phyloP scores from a whole-genome alignment of 2,888 invertebrate species.

The Globia sparganii region DNA sequence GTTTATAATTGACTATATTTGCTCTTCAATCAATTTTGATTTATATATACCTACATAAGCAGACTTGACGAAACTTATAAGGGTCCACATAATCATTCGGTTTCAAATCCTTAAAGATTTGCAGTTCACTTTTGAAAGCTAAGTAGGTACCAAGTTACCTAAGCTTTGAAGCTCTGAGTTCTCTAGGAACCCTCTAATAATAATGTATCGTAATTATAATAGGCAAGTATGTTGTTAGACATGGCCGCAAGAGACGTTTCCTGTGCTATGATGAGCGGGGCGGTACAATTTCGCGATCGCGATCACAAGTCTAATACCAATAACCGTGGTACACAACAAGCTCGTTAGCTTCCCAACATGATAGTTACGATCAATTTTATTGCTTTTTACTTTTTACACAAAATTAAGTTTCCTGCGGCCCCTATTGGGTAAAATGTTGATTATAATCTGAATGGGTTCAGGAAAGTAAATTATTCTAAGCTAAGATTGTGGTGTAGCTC shows the following conservation, averaged over 20 bases:
- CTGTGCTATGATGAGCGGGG: conserved; percentile 55
- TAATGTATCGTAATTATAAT: conserved; percentile 62
- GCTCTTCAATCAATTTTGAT: background rate
- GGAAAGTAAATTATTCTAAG: conserved; percentile 74
- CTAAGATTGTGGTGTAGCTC: conserved; percentile 67
- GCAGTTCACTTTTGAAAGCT: conserved; percentile 3
- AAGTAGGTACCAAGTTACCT: background rate
- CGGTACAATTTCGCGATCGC: conserved; percentile 70
- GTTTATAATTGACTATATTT: background rate
- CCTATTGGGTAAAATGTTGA: conserved; percentile 78
- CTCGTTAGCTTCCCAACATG: conserved; percentile 83
- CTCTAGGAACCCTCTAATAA: conserved; percentile 32
- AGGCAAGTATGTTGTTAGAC: conserved; percentile 59
- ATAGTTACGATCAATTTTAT: conserved; percentile 84
- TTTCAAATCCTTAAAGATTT: background rate
- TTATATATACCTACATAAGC: background rate
- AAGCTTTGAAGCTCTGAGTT: conserved; percentile 7
- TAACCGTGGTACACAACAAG: conserved; percentile 76
- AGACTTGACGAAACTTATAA: background rate
- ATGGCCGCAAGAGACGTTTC: conserved; percentile 46
- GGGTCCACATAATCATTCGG: background rate
- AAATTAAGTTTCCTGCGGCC: conserved; percentile 76
- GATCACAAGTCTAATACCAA: conserved; percentile 73
- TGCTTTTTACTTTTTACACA: conserved; percentile 78
- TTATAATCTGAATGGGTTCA: conserved; percentile 75